Evolutionary conservation across 1,140 invertebrate species (phyloP), one percentile per base, ranked within the genome.

Genomic region (Diachasmimorpha longicaudata): DNA sequence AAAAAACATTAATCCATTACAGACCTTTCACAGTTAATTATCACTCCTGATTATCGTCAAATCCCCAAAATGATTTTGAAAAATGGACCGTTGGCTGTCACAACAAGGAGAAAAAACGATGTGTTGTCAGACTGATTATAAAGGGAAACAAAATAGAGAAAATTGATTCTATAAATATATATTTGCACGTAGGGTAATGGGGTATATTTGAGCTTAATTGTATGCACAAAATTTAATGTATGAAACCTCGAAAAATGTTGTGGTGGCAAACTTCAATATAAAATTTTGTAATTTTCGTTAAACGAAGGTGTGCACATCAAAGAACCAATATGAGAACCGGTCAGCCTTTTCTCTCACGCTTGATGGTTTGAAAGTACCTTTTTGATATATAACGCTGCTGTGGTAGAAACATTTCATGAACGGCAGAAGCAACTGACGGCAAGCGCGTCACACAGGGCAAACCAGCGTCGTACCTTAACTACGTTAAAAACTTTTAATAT

Each of bases 401-500:
- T 63, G 21, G 58, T 63, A 25, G 58, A 63, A 63, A 63, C 58
- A 63, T 63, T 85, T 87, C 83, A 85, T 80, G 85, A 84, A 85
- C 84, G 85, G 84, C 85, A 86, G 48, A 88, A 86, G 85, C 85
- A 88, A 87, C 85, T 84, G 84, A 85, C 84, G 85, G 84, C 84
- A 82, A 81, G 78, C 79, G 67, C 77, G 55, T 37, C 70, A 48
- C 44, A 48, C 70, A 37, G 37, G 16, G 48, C 37, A 52, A 68
- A 37, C n/a, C 31, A 21, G 13, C 31, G 66, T 42, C 66, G 36
- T 68, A 66, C 68, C 81, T 85, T 89, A 89, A 89, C 87, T 88
- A 88, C 84, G 87, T 89, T 89, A 89, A 89, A 63, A 89, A 89
- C 84, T 89, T 89, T 89, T 89, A 89, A 89, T 89, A 89, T 89